phyloP scores from a whole-genome alignment of 2,888 invertebrate species.

The Drosophila birchii region DNA sequence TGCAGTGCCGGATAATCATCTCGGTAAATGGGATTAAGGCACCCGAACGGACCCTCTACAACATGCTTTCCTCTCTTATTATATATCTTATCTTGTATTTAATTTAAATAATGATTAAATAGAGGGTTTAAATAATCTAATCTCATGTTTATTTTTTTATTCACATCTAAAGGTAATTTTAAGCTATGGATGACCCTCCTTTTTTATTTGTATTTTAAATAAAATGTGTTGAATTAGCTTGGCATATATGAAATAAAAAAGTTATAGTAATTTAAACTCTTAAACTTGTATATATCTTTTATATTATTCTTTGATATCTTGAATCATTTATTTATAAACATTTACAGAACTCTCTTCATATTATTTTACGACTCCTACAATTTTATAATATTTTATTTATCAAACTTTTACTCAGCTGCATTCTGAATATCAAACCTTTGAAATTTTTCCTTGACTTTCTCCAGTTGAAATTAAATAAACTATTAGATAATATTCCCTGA shows the following conservation, averaged over 20 bases:
- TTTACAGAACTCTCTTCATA: not conserved
- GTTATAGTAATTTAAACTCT: too few species aligned
- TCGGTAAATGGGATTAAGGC: not conserved
- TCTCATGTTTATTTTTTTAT: too few species aligned
- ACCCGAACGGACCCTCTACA: not conserved
- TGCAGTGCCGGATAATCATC: conserved; percentile 23
- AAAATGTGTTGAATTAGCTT: too few species aligned
- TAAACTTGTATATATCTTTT: too few species aligned
- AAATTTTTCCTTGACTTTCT: not conserved
- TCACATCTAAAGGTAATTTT: too few species aligned
- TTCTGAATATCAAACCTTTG: not conserved
- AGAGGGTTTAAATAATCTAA: too few species aligned
- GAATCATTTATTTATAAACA: not conserved
- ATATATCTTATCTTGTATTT: not conserved
- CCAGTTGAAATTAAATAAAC: not conserved
- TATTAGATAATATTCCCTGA: conserved; percentile 25
- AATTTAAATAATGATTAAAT: not conserved
- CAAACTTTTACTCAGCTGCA: not conserved
- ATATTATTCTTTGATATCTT: not conserved
- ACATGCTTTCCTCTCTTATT: not conserved
- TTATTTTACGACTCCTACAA: not conserved
- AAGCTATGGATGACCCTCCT: too few species aligned
- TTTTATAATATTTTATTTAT: not conserved
- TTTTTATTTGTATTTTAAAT: too few species aligned
- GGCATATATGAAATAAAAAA: too few species aligned